Evolutionary conservation across 2,113 vertebrate genomes (phyloP).

Genomic region (Thunnus thynnus): DNA sequence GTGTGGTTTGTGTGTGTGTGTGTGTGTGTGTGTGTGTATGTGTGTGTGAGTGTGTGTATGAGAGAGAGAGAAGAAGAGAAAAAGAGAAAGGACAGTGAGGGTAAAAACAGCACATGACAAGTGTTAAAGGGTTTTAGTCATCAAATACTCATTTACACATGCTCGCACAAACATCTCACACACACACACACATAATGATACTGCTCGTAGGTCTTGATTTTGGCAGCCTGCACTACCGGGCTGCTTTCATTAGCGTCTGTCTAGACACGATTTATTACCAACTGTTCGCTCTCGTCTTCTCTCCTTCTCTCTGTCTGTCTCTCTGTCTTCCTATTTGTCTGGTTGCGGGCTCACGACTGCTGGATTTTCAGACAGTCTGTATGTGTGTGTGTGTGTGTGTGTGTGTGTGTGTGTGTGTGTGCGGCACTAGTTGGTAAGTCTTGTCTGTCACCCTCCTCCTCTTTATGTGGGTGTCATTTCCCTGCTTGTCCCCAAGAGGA

Average conservation of each 20-base stretch:
- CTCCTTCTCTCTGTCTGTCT: conserved; percentile 37
- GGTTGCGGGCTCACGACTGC: conserved; percentile 24
- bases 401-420: conserved; percentile 7
- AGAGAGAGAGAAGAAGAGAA: no score
- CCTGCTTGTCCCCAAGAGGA: conserved; percentile 55
- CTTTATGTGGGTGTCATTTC: conserved; percentile 53
- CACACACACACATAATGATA: conserved; percentile 42
- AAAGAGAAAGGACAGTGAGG: conserved; percentile 17
- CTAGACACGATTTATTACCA: conserved; percentile 76
- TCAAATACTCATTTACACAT: conserved; percentile 55
- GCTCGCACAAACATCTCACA: conserved; percentile 37
- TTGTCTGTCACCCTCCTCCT: conserved; percentile 62
- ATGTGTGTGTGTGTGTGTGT: conserved; percentile 23
- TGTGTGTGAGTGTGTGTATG: neutral
- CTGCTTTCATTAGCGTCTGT: conserved; percentile 75
- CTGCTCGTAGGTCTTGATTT: conserved; percentile 65
- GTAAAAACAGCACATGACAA: conserved; percentile 49
- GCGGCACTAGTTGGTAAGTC: conserved; percentile 10
- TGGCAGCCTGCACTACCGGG: conserved; percentile 44
- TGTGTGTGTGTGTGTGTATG: neutral
- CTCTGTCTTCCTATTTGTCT: conserved; percentile 40
- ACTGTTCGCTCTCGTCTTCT: conserved; percentile 62
- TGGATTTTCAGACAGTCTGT: conserved; percentile 45
- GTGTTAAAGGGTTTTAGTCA: conserved; percentile 73
- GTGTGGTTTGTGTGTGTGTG: neutral